Evolutionary conservation across 2,888 invertebrate genomes (phyloP).

Genomic region (Odontocerum albicorne): DNA sequence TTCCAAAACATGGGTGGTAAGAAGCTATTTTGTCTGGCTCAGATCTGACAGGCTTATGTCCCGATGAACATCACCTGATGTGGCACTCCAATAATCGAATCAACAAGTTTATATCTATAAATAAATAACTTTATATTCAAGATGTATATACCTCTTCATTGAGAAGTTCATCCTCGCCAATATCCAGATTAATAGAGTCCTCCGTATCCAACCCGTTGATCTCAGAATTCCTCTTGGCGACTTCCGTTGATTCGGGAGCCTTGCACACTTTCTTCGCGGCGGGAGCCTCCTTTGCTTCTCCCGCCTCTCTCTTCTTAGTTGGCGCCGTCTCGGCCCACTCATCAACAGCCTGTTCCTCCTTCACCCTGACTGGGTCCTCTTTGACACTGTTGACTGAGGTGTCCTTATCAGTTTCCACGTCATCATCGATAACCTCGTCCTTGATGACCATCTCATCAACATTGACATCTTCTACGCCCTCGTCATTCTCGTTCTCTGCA

Average conservation of each 20-base stretch:
- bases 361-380: not conserved
- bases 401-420: slow-evolving; percentile 33
- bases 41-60: no score
- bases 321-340: slow-evolving; percentile 33
- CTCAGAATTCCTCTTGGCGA: slow-evolving; percentile 50
- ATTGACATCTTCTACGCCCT: slow-evolving; percentile 32
- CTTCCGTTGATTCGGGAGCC: slow-evolving; percentile 38
- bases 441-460: slow-evolving; percentile 35
- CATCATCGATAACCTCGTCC: slow-evolving; percentile 41
- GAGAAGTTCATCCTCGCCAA: slow-evolving; percentile 80
- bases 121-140: no score
- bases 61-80: no score
- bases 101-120: no score
- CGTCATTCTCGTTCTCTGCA: slow-evolving; percentile 46
- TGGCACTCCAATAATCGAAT: no score
- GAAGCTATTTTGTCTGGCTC: no score
- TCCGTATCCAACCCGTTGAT: slow-evolving; percentile 70
- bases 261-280: slow-evolving; percentile 33
- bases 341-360: slow-evolving; percentile 6
- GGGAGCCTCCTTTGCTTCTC: slow-evolving; percentile 26
- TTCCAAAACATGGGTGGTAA: no score
- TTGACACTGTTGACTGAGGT: slow-evolving; percentile 1
- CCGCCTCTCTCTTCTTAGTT: not conserved
- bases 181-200: slow-evolving; percentile 77
- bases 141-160: slow-evolving; percentile 69